phyloP scores from a whole-genome alignment of 2,888 invertebrate genomes.

The Cantharis rufa region DNA sequence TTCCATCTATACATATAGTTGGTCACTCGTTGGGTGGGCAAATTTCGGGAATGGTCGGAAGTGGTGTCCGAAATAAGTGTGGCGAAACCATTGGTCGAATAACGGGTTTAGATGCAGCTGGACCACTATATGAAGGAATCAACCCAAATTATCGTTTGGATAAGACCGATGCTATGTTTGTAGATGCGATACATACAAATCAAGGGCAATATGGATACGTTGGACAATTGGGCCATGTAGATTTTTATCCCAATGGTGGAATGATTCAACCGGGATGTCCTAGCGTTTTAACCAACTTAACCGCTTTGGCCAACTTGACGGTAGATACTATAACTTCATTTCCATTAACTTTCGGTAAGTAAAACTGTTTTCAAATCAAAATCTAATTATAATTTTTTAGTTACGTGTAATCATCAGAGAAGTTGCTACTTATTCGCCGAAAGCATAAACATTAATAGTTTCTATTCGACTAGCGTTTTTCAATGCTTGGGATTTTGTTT shows the following conservation, averaged over 20 bases:
- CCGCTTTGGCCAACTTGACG: not conserved
- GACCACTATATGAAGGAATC: not conserved
- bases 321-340: not conserved
- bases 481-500: not conserved
- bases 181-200: slow-evolving; percentile 7
- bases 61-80: not conserved
- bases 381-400: not conserved
- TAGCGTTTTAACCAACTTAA: not conserved
- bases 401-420: slow-evolving; percentile 2
- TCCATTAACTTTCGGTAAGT: slow-evolving; percentile 3
- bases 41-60: not conserved
- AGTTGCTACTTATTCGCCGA: not conserved
- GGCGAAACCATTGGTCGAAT: not conserved
- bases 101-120: slow-evolving; percentile 8
- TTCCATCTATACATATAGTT: slow-evolving; percentile 8
- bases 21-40: slow-evolving; percentile 13
- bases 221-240: slow-evolving; percentile 7
- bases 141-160: not conserved
- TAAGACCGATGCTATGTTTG: not conserved
- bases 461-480: not conserved
- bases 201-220: not conserved
- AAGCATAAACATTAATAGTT: not conserved
- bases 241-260: slow-evolving; percentile 15
- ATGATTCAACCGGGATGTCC: not conserved
- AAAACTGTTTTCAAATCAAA: not conserved